Conservation (phyloP, 2,113 vertebrate species). For the Proteles cristata region DNA sequence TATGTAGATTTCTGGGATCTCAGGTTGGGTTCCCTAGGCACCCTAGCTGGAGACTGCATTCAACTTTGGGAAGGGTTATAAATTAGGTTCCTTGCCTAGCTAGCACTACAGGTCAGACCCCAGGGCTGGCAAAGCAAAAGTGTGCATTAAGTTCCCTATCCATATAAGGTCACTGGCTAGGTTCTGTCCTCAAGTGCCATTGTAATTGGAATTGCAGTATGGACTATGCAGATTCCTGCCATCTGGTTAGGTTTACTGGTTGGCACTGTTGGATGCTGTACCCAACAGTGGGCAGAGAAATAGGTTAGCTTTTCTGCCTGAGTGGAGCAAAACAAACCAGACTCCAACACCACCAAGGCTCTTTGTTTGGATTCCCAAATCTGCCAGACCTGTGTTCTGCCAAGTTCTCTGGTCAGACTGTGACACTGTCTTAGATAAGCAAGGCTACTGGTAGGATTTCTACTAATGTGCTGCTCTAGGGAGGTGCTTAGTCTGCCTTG, state of each 20-base stretch:
- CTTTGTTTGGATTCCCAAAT: not conserved
- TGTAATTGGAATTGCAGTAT: not conserved
- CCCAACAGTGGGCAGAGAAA: not conserved
- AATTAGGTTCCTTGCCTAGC: not conserved
- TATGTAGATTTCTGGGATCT: not conserved
- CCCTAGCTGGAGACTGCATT: not conserved
- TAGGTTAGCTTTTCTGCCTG: not conserved
- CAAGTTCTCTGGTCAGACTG: not conserved
- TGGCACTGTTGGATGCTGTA: not conserved
- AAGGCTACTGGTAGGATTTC: not conserved
- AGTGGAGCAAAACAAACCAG: not conserved
- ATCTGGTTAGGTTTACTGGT: not conserved
- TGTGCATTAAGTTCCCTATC: not conserved
- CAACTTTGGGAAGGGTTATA: not conserved
- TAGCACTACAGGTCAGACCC: no score
- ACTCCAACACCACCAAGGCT: not conserved
- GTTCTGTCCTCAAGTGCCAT: not conserved
- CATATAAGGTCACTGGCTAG: not conserved
- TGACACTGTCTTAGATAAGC: not conserved
- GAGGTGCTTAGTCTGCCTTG: not conserved
- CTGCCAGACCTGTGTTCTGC: not conserved
- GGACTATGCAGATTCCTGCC: not conserved
- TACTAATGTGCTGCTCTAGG: not conserved
- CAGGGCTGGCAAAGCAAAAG: no score
- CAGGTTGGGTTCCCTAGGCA: not conserved